Conservation (phyloP, 2,888 invertebrate genomes). For the Coelinius sp. region DNA sequence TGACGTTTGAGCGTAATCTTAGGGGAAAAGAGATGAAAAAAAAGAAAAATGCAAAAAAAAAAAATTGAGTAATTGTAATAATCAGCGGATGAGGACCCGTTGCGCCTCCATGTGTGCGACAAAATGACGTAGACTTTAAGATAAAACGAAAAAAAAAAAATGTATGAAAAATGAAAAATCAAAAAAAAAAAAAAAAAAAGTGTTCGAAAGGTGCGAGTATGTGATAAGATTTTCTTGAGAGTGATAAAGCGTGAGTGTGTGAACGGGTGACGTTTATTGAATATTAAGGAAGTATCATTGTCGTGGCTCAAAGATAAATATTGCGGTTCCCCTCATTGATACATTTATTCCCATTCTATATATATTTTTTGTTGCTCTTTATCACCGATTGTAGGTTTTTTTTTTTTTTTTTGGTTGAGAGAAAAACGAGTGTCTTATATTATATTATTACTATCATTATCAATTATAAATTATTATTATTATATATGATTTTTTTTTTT, state of each 20-base stretch:
- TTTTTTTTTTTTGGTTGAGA: slow-evolving; percentile 39
- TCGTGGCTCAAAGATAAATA: slow-evolving; percentile 42
- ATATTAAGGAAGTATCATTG: slow-evolving; percentile 39
- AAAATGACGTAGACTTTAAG: slow-evolving; percentile 15
- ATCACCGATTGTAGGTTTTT: slow-evolving; percentile 37
- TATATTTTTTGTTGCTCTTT: slow-evolving; percentile 40
- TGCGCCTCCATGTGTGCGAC: background rate
- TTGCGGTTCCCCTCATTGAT: slow-evolving; percentile 28
- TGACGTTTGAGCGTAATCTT: slow-evolving; percentile 50
- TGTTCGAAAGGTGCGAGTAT: slow-evolving; percentile 30
- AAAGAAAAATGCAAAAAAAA: slow-evolving; percentile 38
- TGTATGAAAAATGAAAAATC: slow-evolving; percentile 40
- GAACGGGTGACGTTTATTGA: slow-evolving; percentile 28
- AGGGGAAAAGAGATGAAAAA: slow-evolving; percentile 30
- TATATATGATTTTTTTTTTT: slow-evolving; percentile 24
- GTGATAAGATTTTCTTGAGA: slow-evolving; percentile 25
- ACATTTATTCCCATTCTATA: slow-evolving; percentile 24
- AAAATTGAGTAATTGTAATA: slow-evolving; percentile 33
- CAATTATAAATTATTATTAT: slow-evolving; percentile 22
- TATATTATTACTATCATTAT: slow-evolving; percentile 29
- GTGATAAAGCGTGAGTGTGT: slow-evolving; percentile 23
- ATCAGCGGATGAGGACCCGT: slow-evolving; percentile 24
- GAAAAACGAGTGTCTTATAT: slow-evolving; percentile 41
- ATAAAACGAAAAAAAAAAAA: slow-evolving; percentile 26
- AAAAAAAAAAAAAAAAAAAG: slow-evolving; percentile 39